Evolutionary conservation across 1,140 invertebrate species (phyloP).

Genomic region (Conus ventricosus): DNA sequence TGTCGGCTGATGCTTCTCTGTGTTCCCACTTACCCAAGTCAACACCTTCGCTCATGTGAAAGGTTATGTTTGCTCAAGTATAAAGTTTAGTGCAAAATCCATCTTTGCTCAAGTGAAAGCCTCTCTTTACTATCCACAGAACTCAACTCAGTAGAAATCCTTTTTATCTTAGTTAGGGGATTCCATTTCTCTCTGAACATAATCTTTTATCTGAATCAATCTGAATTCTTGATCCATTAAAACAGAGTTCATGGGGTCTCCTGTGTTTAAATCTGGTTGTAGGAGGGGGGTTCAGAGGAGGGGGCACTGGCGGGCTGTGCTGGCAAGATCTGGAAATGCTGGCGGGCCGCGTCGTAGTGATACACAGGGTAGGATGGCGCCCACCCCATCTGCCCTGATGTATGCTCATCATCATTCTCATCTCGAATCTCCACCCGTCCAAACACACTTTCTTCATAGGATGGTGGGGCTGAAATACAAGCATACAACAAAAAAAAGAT

Average conservation of each 20-base stretch:
- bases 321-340: constrained; percentile 44
- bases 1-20: too few relatives aligned
- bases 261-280: constrained; percentile 40
- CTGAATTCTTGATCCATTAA: background rate
- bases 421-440: constrained; percentile 73
- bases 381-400: constrained; percentile 52
- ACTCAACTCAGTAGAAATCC: too few relatives aligned
- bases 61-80: too few relatives aligned
- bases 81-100: too few relatives aligned
- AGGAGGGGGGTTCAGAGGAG: constrained; percentile 37
- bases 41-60: too few relatives aligned
- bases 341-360: constrained; percentile 51
- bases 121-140: too few relatives aligned
- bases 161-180: too few relatives aligned
- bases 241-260: background rate
- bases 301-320: constrained; percentile 17
- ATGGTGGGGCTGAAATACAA: constrained; percentile 68
- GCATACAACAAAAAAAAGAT: background rate
- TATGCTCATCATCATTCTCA: constrained; percentile 68
- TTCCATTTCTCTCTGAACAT: background rate
- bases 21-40: too few relatives aligned
- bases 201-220: background rate
- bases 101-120: too few relatives aligned
- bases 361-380: constrained; percentile 64
- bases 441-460: constrained; percentile 74